Percentiles rank a stretch among this genome's conserved stretches.
Evolutionary conservation across 2,797 vertebrate genomes (phyloP).

Genomic region (Novumbra hubbsi): DNA sequence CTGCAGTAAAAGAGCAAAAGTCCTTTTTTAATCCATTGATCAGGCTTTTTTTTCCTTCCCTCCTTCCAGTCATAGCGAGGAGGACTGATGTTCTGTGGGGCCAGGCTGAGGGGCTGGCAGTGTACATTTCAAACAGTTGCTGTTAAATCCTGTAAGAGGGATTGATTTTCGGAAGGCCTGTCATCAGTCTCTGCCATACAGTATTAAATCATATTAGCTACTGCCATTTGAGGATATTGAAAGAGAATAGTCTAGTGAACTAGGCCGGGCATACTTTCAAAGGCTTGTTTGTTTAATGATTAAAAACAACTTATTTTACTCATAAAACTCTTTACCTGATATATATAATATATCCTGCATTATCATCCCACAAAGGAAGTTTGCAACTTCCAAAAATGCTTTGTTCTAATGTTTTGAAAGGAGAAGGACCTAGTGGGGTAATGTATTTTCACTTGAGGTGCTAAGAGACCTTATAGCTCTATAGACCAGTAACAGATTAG

Average conservation of each 20-base stretch:
- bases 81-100: conserved; percentile 44
- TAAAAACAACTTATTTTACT: conserved; percentile 69
- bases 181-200: conserved; percentile 63
- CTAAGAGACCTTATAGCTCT: conserved; percentile 57
- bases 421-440: conserved; percentile 64
- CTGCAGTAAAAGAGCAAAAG: conserved; percentile 60
- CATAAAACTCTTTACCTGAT: conserved; percentile 66
- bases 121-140: conserved; percentile 62
- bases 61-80: conserved; percentile 43
- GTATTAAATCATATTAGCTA: conserved; percentile 77
- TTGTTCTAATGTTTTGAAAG: conserved; percentile 66
- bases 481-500: conserved; percentile 72
- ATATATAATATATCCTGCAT: conserved; percentile 68
- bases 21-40: conserved; percentile 55
- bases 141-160: conserved; percentile 72
- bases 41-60: conserved; percentile 61
- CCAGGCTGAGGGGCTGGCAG: conserved; percentile 49
- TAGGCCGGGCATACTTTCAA: conserved; percentile 64
- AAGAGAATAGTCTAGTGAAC: conserved; percentile 58
- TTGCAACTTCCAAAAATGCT: conserved; percentile 73
- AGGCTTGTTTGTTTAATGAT: conserved; percentile 68
- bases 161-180: conserved; percentile 68
- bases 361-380: conserved; percentile 65
- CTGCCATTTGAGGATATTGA: conserved; percentile 62
- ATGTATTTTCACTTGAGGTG: conserved; percentile 74